phyloP scores from a whole-genome alignment of 2,797 vertebrate species.

The Eupleurogrammus muticus region DNA sequence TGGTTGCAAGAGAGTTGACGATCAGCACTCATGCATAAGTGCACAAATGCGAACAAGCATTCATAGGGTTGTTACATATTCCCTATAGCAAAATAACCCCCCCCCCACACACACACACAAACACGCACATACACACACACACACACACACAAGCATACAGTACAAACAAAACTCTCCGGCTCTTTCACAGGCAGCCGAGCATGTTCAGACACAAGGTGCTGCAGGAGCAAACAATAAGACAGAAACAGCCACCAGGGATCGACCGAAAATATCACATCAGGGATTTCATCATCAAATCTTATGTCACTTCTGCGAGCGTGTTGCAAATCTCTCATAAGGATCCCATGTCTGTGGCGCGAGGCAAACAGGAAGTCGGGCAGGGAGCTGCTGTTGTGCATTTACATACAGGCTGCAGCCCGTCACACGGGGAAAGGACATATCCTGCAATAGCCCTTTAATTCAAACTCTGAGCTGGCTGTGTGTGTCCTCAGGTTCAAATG shows the following conservation, averaged over 20 bases:
- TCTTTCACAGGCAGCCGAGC: constrained; percentile 70
- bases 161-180: constrained; percentile 16
- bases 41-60: constrained; percentile 42
- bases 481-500: constrained; percentile 63
- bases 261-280: constrained; percentile 50
- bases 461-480: constrained; percentile 66
- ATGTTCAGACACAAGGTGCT: constrained; percentile 63
- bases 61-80: constrained; percentile 44
- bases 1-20: constrained; percentile 39
- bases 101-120: constrained; percentile 15
- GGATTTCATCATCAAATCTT: constrained; percentile 68
- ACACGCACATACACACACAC: constrained; percentile 18
- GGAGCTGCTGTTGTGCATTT: constrained; percentile 48
- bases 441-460: constrained; percentile 60
- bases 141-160: constrained; percentile 21
- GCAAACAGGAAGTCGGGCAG: constrained; percentile 83
- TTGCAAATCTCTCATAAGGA: constrained; percentile 72
- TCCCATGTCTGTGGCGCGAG: constrained; percentile 82
- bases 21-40: constrained; percentile 30
- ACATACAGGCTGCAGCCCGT: constrained; percentile 33
- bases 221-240: constrained; percentile 58
- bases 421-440: constrained; percentile 59
- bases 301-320: constrained; percentile 44
- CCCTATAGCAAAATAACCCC: constrained; percentile 51
- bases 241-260: constrained; percentile 54